A percentile compares a stretch with the other conserved stretches of the same genome.
phyloP scores from a whole-genome alignment of 2,888 invertebrate species.

The Himalopsyche japonica region DNA sequence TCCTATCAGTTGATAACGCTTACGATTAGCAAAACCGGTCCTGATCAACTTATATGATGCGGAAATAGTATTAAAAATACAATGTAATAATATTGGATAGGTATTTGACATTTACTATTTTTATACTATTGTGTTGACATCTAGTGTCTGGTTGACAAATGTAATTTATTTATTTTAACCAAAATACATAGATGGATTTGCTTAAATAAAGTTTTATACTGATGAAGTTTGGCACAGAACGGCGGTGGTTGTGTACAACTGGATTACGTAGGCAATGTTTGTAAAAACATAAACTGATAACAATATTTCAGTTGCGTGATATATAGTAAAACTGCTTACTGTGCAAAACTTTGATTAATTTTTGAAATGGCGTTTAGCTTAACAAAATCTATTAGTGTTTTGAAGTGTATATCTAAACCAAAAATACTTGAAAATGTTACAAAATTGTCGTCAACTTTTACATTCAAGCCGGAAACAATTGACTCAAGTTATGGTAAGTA shows the following conservation, averaged over 20 bases:
- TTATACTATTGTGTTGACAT: too few species aligned
- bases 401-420: background rate
- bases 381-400: background rate
- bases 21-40: too few species aligned
- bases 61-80: too few species aligned
- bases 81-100: too few species aligned
- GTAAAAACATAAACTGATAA: background rate
- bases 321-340: background rate
- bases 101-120: too few species aligned
- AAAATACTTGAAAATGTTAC: slow-evolving; percentile 1
- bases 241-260: background rate
- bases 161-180: too few species aligned
- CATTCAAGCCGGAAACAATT: slow-evolving; percentile 29
- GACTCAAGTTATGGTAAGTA: slow-evolving; percentile 25
- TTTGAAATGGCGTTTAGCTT: background rate
- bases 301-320: background rate
- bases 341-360: background rate
- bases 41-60: too few species aligned
- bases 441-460: slow-evolving; percentile 23
- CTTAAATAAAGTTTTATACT: background rate
- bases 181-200: too few species aligned
- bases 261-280: background rate
- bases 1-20: too few species aligned
- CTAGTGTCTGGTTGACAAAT: too few species aligned
- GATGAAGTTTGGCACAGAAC: background rate